Base-by-base conservation (phyloP, 2,888 invertebrate genomes). In the Volucella inflata region DNA sequence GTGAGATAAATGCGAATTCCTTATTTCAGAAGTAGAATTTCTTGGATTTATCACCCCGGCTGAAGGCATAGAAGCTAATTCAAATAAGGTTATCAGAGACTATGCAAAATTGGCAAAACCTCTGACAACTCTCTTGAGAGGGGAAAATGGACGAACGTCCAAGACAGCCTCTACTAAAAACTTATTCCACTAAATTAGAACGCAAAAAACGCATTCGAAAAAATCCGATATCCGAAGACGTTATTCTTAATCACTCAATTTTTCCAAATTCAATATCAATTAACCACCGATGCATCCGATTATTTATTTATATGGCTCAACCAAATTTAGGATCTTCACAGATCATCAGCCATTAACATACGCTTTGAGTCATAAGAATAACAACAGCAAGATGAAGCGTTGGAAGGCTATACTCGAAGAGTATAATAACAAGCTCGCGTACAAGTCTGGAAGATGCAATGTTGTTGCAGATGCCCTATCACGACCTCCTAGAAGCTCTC, bases 11-110 rank as follows among this genome's bases (percentile, higher is more conserved):
- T 64, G 62, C n/a, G 53, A 57, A 11, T 87, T 74, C 60, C 17
- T 64, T 8, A 40, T 40, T 48, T 51, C 51, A 77, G 21, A 65
- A 62, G 75, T 88, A 1, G 78, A 84, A 12, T 89, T 81, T 57
- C 53, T 89, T 6, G 89, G 89, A 0, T 88, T 87, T 44, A 62
- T 88, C 10, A 84, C 91, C 9, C 88, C 89, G 1, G 64, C 87
- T 8, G 87, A 89, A 1, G 89, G 88, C 14, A 59, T 71, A 6
- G 60, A 50, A 36, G 42, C 72, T 2, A 62, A 72, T 42, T 60
- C 40, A 2, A 38, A 59, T 12, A 59, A 21, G 50, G 30, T 71
- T 30, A 62, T 64, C 30, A 62, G n/a, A 40, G 62, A 74, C 46
- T 74, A 62, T 21, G 8, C 40, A 12, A 57, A 46, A 57, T 10